Evolutionary conservation across 2,888 invertebrate species (phyloP).

Genomic region (Chironomus tentans): DNA sequence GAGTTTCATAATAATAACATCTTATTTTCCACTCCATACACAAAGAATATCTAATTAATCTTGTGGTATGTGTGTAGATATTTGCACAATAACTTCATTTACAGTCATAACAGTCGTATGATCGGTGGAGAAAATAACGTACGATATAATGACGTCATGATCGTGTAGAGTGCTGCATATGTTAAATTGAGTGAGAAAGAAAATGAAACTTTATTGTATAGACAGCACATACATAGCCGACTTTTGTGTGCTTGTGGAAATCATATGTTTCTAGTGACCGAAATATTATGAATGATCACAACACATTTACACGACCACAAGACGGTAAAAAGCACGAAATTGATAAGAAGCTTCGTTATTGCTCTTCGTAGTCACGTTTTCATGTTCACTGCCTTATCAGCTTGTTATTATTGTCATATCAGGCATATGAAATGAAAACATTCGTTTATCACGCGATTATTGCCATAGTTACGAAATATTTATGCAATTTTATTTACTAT

Average conservation of each 20-base stretch:
- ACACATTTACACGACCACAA: background rate
- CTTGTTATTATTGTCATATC: too few relatives aligned
- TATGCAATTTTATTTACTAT: too few relatives aligned
- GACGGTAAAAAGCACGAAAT: too few relatives aligned
- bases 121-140: background rate
- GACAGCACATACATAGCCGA: background rate
- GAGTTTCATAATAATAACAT: too few relatives aligned
- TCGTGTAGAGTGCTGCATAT: background rate
- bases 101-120: background rate
- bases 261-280: background rate
- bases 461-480: too few relatives aligned
- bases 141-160: constrained; percentile 17
- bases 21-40: too few relatives aligned
- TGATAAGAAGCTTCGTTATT: background rate
- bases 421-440: too few relatives aligned
- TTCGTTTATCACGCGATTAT: too few relatives aligned
- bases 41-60: too few relatives aligned
- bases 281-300: background rate
- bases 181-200: background rate
- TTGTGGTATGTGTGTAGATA: too few relatives aligned
- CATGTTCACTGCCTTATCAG: background rate
- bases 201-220: background rate
- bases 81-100: too few relatives aligned
- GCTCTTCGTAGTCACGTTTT: background rate
- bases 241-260: background rate